These are phyloP conservation scores for Hippoglossus hippoglossus DNA, from an alignment of 2,797 vertebrate genomes.

Conservation along the genomic window DNA sequence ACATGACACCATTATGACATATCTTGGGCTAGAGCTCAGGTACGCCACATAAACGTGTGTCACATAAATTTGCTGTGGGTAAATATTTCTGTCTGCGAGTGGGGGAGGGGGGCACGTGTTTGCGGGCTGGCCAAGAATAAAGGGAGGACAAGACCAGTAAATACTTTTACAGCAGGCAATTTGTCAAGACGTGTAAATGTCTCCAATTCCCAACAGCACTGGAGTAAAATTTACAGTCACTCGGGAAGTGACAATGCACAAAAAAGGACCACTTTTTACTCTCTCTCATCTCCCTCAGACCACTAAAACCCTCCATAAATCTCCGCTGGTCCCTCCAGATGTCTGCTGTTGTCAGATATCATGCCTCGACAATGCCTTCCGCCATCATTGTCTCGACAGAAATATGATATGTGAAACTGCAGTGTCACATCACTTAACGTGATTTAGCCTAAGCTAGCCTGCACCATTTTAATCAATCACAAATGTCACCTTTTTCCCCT, in stretches of 20 bases:
- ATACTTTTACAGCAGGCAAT: conserved; percentile 83
- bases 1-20: conserved; percentile 60
- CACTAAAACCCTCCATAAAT: conserved; percentile 96
- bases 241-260: conserved; percentile 94
- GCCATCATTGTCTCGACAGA: conserved; percentile 97
- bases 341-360: conserved; percentile 95
- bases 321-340: conserved; percentile 84
- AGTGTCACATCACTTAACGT: conserved; percentile 97
- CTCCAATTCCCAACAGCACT: conserved; percentile 90
- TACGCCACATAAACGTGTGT: conserved; percentile 62
- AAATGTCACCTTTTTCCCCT: conserved; percentile 90
- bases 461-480: conserved; percentile 99
- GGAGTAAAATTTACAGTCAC: conserved; percentile 93
- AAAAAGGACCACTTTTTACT: conserved; percentile 94
- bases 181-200: conserved; percentile 89
- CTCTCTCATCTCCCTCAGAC: conserved; percentile 80
- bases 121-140: conserved; percentile 70
- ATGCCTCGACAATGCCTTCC: conserved; percentile 93
- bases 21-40: conserved; percentile 57
- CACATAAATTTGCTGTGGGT: conserved; percentile 73
- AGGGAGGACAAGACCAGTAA: conserved; percentile 80
- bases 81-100: conserved; percentile 72
- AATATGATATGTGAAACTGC: conserved; percentile 97
- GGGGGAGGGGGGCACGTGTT: conserved; percentile 44
- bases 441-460: conserved; percentile 93